Percentiles rank a stretch among this genome's conserved stretches.
Conservation (phyloP, 2,797 vertebrate genomes). For the Hypotaenidia okinawae region DNA sequence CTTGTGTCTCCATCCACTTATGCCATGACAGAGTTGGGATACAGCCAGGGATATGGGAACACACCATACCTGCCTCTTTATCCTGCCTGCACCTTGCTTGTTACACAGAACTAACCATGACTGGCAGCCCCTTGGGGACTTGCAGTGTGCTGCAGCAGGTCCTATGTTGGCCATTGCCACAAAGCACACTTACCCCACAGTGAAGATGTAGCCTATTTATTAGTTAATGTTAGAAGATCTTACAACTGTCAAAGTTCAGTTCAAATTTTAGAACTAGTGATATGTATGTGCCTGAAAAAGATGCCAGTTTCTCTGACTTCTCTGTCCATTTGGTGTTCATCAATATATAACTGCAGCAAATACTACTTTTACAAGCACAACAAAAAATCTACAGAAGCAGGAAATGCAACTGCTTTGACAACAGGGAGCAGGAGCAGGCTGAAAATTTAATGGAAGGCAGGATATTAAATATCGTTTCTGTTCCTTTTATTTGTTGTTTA, state of each 20-base stretch:
- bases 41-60: neutral
- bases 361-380: neutral
- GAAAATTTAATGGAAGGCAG: neutral
- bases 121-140: rapidly evolving
- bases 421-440: neutral
- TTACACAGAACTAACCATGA: neutral
- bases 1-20: neutral
- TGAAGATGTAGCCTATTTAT: neutral
- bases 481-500: neutral
- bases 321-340: neutral
- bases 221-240: neutral
- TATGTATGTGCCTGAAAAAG: neutral
- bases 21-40: neutral
- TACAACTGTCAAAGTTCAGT: neutral
- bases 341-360: neutral
- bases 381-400: neutral
- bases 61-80: neutral
- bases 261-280: neutral
- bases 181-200: neutral
- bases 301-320: neutral
- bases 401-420: neutral
- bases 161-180: neutral
- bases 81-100: neutral
- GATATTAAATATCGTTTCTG: neutral
- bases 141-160: neutral